Base-by-base conservation (phyloP, 2,797 vertebrate species). In the Urosaurus nigricauda region DNA sequence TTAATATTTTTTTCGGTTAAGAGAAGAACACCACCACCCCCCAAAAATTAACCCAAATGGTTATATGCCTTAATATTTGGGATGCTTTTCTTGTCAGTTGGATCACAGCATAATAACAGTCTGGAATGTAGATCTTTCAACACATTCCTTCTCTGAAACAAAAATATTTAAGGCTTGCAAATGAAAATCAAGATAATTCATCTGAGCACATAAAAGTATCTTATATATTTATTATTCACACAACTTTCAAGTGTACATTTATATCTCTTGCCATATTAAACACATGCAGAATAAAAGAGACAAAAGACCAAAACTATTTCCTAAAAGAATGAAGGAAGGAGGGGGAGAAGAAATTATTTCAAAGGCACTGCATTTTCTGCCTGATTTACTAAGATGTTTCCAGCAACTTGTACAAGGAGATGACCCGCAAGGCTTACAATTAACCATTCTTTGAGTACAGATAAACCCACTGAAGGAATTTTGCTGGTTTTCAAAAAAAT, bases 401-500 rank as follows among this genome's bases (percentile, higher is more conserved):
- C 35, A 75, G 58, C 58, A 56, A 81, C 68, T 35, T 79, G 5
- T 12, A n/a, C 53, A 32, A 26, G 29, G 40, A 78, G n/a, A 77
- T 13, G 40, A 24, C 51, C 40, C 26, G 19, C 35, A 68, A 35
- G n/a, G 19, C 19, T 78, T 74, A 78, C 0, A 53, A 24, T 35
- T 75, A 43, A 7, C 47, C 37, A 58, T 68, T 83, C 32, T 77
- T 40, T 79, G 35, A 37, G 19, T 65, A 12, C 65, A 86, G 79
- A 85, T 90, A 77, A 89, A 63, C 26, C 78, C 37, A 58, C 0
- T 4, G 83, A 47, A 58, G 24, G 26, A 4, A 80, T 60, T 86
- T 63, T 79, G 68, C 56, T 89, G 79, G 13, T 87, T 90, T 87
- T 86, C 84, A 86, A 78, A 84, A 85, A 86, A 19, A 19, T 56